Conservation (phyloP, 1,140 invertebrate species). For the Drosophila pseudoobscura region DNA sequence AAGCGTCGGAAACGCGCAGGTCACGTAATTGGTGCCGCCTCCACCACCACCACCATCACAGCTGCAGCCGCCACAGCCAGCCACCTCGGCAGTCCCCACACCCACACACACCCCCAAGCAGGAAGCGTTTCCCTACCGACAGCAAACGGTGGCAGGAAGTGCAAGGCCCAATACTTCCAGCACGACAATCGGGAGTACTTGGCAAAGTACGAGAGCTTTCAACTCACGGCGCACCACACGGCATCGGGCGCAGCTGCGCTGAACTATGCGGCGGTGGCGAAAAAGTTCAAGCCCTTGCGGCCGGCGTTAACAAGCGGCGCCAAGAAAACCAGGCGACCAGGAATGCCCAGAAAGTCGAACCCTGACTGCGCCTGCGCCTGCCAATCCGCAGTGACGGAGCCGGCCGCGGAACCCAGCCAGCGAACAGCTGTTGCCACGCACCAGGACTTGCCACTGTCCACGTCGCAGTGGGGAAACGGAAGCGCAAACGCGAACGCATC, state of each 20-base stretch:
- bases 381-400: slow-evolving; percentile 46
- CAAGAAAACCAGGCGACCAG: slow-evolving; percentile 75
- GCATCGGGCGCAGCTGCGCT: slow-evolving; percentile 55
- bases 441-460: slow-evolving; percentile 18
- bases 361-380: slow-evolving; percentile 69
- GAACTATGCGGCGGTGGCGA: slow-evolving; percentile 77
- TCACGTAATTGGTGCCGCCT: slow-evolving; percentile 38
- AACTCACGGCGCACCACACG: slow-evolving; percentile 56
- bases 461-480: slow-evolving; percentile 8
- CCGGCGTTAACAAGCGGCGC: slow-evolving; percentile 73
- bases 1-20: slow-evolving; percentile 74
- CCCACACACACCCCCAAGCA: not conserved
- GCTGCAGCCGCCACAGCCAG: slow-evolving; percentile 25
- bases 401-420: slow-evolving; percentile 25
- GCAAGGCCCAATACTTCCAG: slow-evolving; percentile 74
- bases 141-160: slow-evolving; percentile 47
- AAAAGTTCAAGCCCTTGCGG: slow-evolving; percentile 75
- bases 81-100: slow-evolving; percentile 8
- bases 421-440: slow-evolving; percentile 55
- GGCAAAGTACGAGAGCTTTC: slow-evolving; percentile 67
- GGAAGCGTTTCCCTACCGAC: slow-evolving; percentile 5
- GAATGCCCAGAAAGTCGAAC: slow-evolving; percentile 30
- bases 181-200: slow-evolving; percentile 76
- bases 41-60: slow-evolving; percentile 3
- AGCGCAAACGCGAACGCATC: not conserved